Conservation (phyloP, 1,140 invertebrate genomes). For the Physella acuta region DNA sequence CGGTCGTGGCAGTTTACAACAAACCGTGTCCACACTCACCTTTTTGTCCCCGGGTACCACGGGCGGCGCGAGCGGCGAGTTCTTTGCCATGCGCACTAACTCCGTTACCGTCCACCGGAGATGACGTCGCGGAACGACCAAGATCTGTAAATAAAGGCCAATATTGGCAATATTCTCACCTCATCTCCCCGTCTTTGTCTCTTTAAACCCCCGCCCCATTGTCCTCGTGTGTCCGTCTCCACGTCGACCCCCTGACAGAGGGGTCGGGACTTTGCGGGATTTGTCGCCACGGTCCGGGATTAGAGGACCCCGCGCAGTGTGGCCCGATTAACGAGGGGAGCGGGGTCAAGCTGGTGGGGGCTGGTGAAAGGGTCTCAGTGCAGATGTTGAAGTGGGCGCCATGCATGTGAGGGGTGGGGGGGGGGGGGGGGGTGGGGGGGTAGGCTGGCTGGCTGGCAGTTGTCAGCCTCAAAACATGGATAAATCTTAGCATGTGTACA, state of each 20-base stretch:
- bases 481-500: not conserved
- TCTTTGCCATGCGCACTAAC: too few species aligned
- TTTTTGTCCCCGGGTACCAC: too few species aligned
- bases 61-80: too few species aligned
- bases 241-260: not conserved
- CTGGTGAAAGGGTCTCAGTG: not conserved
- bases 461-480: not conserved
- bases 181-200: too few species aligned
- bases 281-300: not conserved
- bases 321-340: not conserved
- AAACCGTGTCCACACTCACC: too few species aligned
- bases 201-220: too few species aligned
- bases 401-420: not conserved
- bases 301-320: not conserved
- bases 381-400: not conserved
- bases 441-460: not conserved
- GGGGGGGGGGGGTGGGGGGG: too few species aligned
- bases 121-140: too few species aligned
- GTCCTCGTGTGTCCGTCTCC: not conserved
- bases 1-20: too few species aligned
- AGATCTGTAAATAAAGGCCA: too few species aligned
- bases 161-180: too few species aligned
- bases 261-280: conserved; percentile 6
- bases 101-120: too few species aligned
- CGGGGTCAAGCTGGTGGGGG: not conserved